Conservation (phyloP, 2,113 vertebrate species). For the Toxotes chatareus region DNA sequence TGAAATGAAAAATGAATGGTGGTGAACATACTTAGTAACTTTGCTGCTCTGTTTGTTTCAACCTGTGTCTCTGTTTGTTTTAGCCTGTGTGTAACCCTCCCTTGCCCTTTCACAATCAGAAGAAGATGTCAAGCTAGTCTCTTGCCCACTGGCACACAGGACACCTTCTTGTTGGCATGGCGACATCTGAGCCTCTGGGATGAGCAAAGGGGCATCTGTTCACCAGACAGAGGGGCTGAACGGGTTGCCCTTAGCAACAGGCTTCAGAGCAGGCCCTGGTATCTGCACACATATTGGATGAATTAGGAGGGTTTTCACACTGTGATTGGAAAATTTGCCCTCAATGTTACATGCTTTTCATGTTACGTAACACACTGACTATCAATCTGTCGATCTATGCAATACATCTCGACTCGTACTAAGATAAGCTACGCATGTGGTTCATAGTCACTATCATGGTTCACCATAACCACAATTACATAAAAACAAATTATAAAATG, state of each 20-base stretch:
- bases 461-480: neutral
- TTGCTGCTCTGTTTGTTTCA: neutral
- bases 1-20: no score
- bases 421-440: neutral
- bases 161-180: slow-evolving; percentile 81
- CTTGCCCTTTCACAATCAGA: slow-evolving; percentile 20
- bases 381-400: slow-evolving; percentile 27
- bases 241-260: slow-evolving; percentile 70
- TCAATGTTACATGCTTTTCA: no score
- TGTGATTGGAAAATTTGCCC: no score
- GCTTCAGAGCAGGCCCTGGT: slow-evolving; percentile 57
- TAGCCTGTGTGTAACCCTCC: slow-evolving; percentile 12
- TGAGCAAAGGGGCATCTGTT: slow-evolving; percentile 89
- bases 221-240: slow-evolving; percentile 81
- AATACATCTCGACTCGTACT: neutral
- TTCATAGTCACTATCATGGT: neutral
- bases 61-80: slow-evolving; percentile 19
- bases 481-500: neutral
- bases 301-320: slow-evolving; percentile 37
- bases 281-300: slow-evolving; percentile 31
- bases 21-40: neutral
- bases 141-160: slow-evolving; percentile 31
- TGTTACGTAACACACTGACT: neutral
- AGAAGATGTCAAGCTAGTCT: slow-evolving; percentile 46
- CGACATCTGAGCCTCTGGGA: slow-evolving; percentile 86